Evolutionary conservation across 1,140 invertebrate genomes (phyloP), one percentile per base, ranked within the genome.

Genomic region (Scaptomyza hsui): DNA sequence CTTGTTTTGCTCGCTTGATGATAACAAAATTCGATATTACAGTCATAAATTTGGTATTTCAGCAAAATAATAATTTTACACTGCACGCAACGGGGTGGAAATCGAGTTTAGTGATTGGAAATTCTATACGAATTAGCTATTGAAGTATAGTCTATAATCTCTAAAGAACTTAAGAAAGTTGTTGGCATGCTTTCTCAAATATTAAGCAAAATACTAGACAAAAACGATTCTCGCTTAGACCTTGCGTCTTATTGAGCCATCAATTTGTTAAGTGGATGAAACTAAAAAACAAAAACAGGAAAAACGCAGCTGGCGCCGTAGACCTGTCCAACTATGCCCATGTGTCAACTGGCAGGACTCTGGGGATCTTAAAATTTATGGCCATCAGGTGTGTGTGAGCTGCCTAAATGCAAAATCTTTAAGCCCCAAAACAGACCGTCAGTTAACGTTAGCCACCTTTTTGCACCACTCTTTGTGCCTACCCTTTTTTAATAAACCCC

Each of bases 1-100:
- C 48, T 15, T 16, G 15, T 42, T 29, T 26, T 41, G 32, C 32
- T 48, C 26, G 53, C n/a, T 47, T 53, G 64, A 52, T 78, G 70
- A 63, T 61, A 48, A 59, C 56, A 45, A 48, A 57, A 56, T 60
- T 64, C 61, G 45, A 72, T 70, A 73, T 65, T 60, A 44, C 35
- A 15, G 57, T 49, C 77, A 81, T 85, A 70, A 85, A 85, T 82
- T 85, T 78, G 75, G 75, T 72, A 60, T 78, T 78, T 68, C 4
- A 18, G 2, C 15, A 18, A 26, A 55, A 29, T 15, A 53, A 65
- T 55, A 51, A 41, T 29, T 41, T 13, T n/a, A 44, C 35, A 2
- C 32, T 65, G 44, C 2, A 29, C 18, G 42, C 42, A 12, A 1
- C 4, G 1, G 10, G 0, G 10, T 19, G 7, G 12, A 10, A n/a